Evolutionary conservation across 2,797 vertebrate species (phyloP).

Genomic region (Steatocranus sp.): DNA sequence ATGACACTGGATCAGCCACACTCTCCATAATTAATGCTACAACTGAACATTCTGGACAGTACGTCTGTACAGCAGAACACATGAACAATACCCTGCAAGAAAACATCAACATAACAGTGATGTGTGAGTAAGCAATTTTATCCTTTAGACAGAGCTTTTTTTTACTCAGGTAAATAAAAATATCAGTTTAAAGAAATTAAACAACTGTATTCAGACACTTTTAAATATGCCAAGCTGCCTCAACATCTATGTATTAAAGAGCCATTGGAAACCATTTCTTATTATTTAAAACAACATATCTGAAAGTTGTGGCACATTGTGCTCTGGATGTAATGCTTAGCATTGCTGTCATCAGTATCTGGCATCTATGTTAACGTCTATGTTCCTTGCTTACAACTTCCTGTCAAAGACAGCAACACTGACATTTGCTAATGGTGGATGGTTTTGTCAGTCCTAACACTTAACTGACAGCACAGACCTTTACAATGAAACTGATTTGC

Average conservation of each 20-base stretch:
- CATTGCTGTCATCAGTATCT: neutral
- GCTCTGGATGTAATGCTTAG: neutral
- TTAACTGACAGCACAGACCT: neutral
- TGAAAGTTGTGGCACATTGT: neutral
- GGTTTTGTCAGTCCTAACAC: neutral
- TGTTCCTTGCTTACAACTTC: neutral
- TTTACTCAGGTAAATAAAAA: neutral
- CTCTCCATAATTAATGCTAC: neutral
- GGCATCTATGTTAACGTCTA: neutral
- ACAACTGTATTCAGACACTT: neutral
- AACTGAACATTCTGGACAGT: neutral
- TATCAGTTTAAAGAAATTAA: neutral
- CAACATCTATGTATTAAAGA: neutral
- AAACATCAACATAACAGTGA: neutral
- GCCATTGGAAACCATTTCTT: neutral
- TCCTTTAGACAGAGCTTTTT: neutral
- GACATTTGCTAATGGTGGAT: neutral
- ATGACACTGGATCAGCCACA: neutral
- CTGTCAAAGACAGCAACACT: neutral
- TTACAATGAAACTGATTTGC: neutral
- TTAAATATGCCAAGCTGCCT: neutral
- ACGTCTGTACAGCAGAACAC: accelerated
- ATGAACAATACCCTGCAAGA: neutral
- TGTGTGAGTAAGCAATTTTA: neutral
- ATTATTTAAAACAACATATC: neutral